phyloP scores from a whole-genome alignment of 2,113 vertebrate species.

The Narcine bancroftii region DNA sequence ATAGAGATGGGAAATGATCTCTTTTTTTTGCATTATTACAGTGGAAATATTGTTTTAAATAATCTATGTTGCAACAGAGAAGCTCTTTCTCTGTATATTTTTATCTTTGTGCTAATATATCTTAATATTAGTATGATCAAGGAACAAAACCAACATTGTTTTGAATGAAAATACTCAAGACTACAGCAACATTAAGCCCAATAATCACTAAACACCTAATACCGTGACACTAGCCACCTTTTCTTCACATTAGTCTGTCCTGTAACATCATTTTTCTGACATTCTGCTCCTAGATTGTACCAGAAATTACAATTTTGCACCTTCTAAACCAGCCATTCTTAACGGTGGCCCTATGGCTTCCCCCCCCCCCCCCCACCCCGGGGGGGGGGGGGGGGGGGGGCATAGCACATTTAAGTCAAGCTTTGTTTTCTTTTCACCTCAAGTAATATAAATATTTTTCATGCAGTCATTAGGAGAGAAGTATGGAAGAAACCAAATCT shows the following conservation, averaged over 20 bases:
- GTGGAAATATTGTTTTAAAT: neutral
- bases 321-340: too few species aligned
- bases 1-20: too few species aligned
- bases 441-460: too few species aligned
- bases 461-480: too few species aligned
- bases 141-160: neutral
- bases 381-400: too few species aligned
- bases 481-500: too few species aligned
- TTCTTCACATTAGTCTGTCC: conserved; percentile 9
- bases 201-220: neutral
- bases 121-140: too few species aligned
- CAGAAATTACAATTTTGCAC: neutral
- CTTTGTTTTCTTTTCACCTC: too few species aligned
- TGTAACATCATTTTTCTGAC: neutral
- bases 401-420: too few species aligned
- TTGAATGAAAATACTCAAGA: neutral
- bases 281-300: neutral
- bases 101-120: neutral
- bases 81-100: neutral
- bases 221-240: neutral
- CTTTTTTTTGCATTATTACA: too few species aligned
- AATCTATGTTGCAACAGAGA: neutral
- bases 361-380: too few species aligned
- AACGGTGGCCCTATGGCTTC: too few species aligned
- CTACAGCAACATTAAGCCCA: neutral